Base-by-base conservation (phyloP, 2,888 invertebrate species). In the Liopterus haemorrhoidalis region DNA sequence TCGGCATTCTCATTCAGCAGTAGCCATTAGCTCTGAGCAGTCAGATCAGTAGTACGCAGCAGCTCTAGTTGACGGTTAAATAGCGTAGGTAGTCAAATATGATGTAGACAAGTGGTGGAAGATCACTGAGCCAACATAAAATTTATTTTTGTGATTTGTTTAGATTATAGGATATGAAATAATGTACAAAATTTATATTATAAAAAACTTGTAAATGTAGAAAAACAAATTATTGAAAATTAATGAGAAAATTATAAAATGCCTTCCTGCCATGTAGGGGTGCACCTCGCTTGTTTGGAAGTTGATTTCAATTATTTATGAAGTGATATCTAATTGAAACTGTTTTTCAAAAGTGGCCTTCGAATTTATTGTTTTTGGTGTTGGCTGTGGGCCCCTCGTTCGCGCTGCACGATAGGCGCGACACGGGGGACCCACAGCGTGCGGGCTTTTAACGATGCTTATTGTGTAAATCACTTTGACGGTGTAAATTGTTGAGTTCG, bases 231-330 rank as follows among this genome's bases (percentile, higher is more conserved):
- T 66, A 67, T 70, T 69, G 68, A 70, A 66, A 60, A 66, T 66
- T 63, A 62, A 65, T 61, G 67, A 67, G 63, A 67, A 66, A 70
- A 70, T 69, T 69, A 69, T 63, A 62, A 44, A 74, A 73, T 75
- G 76, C 76, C 76, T 77, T 76, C 75, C 76, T 75, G 76, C 75
- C 76, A 73, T 67, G 62, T 67, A 62, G 70, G 75, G 76, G 76
- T 75, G 70, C 74, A 72, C 75, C 74, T 69, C 54, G 57, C 57
- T 59, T 57, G 58, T 63, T 64, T 62, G 33, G 59, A 63, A 59
- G 64, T 67, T 65, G 58, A 61, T 66, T 62, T 54, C 49, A 57
- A 53, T 51, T 52, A 52, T 58, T 62, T 59, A 62, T 59, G 59
- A 59, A 60, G 65, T 67, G 65, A 66, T 66, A 65, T 58, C 20